Evolutionary conservation across 2,113 vertebrate genomes (phyloP), one percentile per base, ranked within the genome.

Genomic region (Xerus inauris): DNA sequence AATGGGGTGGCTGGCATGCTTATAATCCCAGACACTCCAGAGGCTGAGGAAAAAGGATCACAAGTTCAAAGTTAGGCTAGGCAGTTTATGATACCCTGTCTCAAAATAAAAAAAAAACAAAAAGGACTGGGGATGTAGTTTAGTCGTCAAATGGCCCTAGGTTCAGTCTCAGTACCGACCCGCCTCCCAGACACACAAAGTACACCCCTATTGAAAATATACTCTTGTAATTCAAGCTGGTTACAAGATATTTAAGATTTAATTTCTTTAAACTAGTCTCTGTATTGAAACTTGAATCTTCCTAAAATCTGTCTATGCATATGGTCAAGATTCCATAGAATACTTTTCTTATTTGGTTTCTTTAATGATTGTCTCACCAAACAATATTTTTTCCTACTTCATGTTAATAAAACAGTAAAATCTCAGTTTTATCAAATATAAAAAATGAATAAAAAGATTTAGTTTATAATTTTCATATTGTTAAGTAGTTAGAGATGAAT

Each of bases 271-370:
- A 94, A 57, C 4, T 65, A 73, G 24, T 54, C 24, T 51, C 2
- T 67, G 0, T 69, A 3, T 92, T 90, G 24, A 91, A 79, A 77
- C 62, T 79, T 95, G 4, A 13, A 57, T 91, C 30, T 72, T 94
- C 57, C 19, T 7, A 5, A 72, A 87, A 57, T 67, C 47, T 85
- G 0, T 67, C 12, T 64, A 7, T 87, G 11, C 6, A 32, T 54
- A 62, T 73, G 22, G 35, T 54, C 42, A 87, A 84, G 62, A 81
- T 84, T 96, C 57, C 14, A n/a, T 45, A 54, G 13, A 69, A 30
- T 91, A 64, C 28, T 79, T 89, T 86, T 26, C 62, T 91, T 6
- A 20, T 81, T 96, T 81, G 26, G 14, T 94, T 90, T 83, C 72
- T 54, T 81, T 57, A 87, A 92, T 96, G 62, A 86, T 72, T 96